Percentiles rank a stretch among this genome's conserved stretches.
Evolutionary conservation across 1,140 invertebrate genomes (phyloP).

Genomic region (Trichonephila clavata): DNA sequence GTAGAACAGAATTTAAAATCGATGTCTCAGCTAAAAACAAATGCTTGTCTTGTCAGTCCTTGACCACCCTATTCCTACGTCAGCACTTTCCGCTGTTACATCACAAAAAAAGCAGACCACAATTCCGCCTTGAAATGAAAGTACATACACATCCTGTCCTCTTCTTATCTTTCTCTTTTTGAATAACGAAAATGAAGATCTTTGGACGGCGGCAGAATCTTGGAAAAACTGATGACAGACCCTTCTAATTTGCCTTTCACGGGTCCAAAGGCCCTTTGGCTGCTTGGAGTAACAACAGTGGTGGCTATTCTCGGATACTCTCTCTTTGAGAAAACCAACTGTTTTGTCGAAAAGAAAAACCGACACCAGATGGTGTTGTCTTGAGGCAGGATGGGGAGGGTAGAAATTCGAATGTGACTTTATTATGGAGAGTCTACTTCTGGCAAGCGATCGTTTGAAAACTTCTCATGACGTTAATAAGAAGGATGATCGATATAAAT

Average conservation of each 20-base stretch:
- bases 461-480: slow-evolving; percentile 6
- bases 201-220: slow-evolving; percentile 43
- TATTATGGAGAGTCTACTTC: not conserved
- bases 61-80: not conserved
- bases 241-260: not conserved
- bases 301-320: slow-evolving; percentile 41
- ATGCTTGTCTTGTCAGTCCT: no score
- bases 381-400: not conserved
- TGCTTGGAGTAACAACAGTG: not conserved
- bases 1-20: no score
- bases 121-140: not conserved
- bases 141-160: slow-evolving; percentile 13
- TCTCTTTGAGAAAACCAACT: slow-evolving; percentile 4
- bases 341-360: not conserved
- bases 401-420: not conserved
- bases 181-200: slow-evolving; percentile 28
- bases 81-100: not conserved
- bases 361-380: slow-evolving; percentile 51
- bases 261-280: slow-evolving; percentile 49
- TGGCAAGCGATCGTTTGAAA: not conserved
- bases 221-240: slow-evolving; percentile 34
- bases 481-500: slow-evolving; percentile 51
- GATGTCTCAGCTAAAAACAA: no score
- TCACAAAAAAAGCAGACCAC: not conserved
- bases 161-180: not conserved